phyloP scores from a whole-genome alignment of 2,113 vertebrate species.

The Pelusios castaneus region DNA sequence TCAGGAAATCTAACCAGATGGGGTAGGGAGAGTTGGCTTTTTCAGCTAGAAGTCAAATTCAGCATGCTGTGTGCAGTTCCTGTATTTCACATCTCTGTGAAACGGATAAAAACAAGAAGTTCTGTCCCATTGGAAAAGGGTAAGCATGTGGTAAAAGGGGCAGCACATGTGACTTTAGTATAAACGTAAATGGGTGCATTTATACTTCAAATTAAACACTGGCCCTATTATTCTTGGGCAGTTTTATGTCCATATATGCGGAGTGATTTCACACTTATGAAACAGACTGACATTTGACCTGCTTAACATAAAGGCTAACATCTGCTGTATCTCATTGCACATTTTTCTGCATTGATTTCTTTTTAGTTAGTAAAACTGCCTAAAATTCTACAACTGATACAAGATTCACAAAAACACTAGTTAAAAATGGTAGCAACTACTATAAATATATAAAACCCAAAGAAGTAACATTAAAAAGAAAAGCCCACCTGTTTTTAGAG shows the following conservation, averaged over 20 bases:
- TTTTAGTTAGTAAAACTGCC: not conserved
- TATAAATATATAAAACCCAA: not conserved
- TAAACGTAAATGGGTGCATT: not conserved
- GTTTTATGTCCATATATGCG: accelerated
- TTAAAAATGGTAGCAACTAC: accelerated
- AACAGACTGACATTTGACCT: not conserved
- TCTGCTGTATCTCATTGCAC: not conserved
- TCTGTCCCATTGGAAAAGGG: not conserved
- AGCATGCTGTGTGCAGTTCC: not conserved
- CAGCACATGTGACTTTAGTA: not conserved
- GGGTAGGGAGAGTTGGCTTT: not conserved
- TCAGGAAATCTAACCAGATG: not conserved
- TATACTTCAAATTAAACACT: not conserved
- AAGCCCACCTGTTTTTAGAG: accelerated
- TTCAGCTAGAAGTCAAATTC: not conserved
- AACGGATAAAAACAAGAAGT: not conserved
- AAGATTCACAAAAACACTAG: not conserved
- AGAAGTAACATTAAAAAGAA: not conserved
- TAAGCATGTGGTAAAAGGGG: not conserved
- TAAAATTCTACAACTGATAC: not conserved
- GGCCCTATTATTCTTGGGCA: not conserved
- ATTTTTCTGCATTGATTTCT: not conserved
- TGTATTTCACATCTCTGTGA: not conserved
- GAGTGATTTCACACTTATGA: not conserved
- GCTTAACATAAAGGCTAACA: not conserved